Base-by-base conservation (phyloP, 2,888 invertebrate genomes). In the Agrilus mali region DNA sequence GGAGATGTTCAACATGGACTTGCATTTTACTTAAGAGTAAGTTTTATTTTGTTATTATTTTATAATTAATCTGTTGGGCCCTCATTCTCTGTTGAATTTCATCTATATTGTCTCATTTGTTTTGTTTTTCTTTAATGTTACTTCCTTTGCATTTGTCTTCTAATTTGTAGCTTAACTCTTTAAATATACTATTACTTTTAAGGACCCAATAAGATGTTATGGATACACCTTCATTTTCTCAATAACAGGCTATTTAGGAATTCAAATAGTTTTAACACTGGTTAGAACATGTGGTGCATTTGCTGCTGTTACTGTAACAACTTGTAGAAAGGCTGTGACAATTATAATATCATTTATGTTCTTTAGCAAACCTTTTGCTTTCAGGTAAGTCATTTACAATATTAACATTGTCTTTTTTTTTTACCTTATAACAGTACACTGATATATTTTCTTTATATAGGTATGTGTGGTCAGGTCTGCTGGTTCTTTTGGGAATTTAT, bases 331-430 rank as follows among this genome's bases (percentile, higher is more conserved):
- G 69, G 93, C 90, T 1, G 75, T 96, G 14, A 90, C 95, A 3
- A 94, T 96, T 44, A 72, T 89, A 31, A 74, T 96, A 50, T 96
- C 95, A 0, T 97, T 97, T 67, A 53, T 95, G 42, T 78, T 95
- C 58, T 97, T 97, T 63, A 80, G 83, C 63, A 96, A 96, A 67
- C 94, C 95, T 16, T 77, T 86, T 49, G 63, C 62, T 31, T 57
- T 64, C 54, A 89, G 92, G 86, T 95, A 77, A 80, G 85, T 78
- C 50, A n/a, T n/a, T n/a, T n/a, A n/a, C n/a, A n/a, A n/a, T n/a
- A n/a, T n/a, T n/a, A n/a, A n/a, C n/a, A n/a, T 16, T 17, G 14
- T 40, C 20, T n/a, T 22, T 16, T 15, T n/a, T 17, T 36, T 41
- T 7, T 41, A 33, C 36, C n/a, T 34, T 42, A 12, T 8, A 6